A percentile compares a stretch with the other conserved stretches of the same genome.
phyloP scores from a whole-genome alignment of 2,113 vertebrate genomes.

The Bungarus multicinctus region DNA sequence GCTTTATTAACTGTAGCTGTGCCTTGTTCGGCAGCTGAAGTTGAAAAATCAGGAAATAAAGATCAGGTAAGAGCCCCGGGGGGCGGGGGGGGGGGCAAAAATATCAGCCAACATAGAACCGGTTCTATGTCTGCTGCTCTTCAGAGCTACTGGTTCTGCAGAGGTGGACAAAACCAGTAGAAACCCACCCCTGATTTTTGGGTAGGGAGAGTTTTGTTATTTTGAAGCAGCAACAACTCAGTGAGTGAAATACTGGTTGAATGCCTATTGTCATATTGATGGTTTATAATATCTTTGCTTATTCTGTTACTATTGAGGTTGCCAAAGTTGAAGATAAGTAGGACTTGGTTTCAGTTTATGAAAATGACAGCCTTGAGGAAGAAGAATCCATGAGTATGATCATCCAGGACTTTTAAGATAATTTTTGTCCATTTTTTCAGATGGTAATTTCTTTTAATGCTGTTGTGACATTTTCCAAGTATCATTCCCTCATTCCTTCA shows the following conservation, averaged over 20 bases:
- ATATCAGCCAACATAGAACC: too few species aligned
- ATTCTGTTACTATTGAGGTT: neutral
- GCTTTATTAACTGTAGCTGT: too few species aligned
- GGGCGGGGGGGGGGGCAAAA: too few species aligned
- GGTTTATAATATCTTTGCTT: neutral
- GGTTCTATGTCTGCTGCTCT: too few species aligned
- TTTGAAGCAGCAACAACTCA: neutral
- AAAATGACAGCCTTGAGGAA: neutral
- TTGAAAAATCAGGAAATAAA: too few species aligned
- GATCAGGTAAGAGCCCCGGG: too few species aligned
- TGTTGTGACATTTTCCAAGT: neutral
- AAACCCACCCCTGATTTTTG: too few species aligned
- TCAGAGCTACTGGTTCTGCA: too few species aligned
- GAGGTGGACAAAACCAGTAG: too few species aligned
- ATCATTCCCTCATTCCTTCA: neutral
- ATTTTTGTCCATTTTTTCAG: neutral
- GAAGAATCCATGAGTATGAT: neutral
- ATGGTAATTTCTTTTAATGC: neutral
- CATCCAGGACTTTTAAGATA: neutral
- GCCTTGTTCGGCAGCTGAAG: too few species aligned
- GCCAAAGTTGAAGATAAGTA: neutral
- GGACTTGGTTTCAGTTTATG: neutral
- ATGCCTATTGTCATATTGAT: neutral
- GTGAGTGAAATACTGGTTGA: neutral
- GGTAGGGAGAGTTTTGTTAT: neutral